Evolutionary conservation across 2,113 vertebrate genomes (phyloP).

Genomic region (Eulemur macaco): DNA sequence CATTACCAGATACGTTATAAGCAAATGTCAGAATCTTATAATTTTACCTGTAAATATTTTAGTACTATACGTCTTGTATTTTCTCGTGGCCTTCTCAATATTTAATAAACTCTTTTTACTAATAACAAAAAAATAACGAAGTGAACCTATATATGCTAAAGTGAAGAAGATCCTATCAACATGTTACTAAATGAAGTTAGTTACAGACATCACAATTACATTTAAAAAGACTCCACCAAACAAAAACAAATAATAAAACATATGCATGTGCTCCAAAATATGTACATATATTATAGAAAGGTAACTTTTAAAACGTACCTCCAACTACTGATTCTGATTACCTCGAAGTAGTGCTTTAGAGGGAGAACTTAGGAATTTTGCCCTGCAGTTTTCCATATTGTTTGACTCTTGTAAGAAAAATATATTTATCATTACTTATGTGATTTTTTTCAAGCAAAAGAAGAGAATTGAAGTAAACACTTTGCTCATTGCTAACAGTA

Average conservation of each 20-base stretch:
- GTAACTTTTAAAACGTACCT: not conserved
- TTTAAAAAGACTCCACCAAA: not conserved
- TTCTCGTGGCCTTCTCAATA: not conserved
- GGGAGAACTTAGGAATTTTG: not conserved
- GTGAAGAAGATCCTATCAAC: not conserved
- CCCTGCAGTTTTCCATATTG: not conserved
- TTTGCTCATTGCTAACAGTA: not conserved
- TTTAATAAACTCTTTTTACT: not conserved
- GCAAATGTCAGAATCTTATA: not conserved
- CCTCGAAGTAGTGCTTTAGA: not conserved
- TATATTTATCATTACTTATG: not conserved
- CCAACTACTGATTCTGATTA: not conserved
- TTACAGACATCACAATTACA: not conserved
- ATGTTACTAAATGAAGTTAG: not conserved
- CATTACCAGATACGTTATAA: not conserved
- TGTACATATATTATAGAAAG: not conserved
- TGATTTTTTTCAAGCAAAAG: not conserved
- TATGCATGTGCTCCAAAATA: not conserved
- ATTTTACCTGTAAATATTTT: not conserved
- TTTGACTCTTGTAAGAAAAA: not conserved
- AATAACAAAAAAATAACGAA: not conserved
- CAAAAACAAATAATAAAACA: not conserved
- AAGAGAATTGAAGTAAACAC: constrained; percentile 1
- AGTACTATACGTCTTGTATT: not conserved
- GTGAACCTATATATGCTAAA: not conserved